These are phyloP conservation scores for Hemicentrotus pulcherrimus DNA, from an alignment of 35 echinoderm and acorn worm species.

Conservation along the genomic window DNA sequence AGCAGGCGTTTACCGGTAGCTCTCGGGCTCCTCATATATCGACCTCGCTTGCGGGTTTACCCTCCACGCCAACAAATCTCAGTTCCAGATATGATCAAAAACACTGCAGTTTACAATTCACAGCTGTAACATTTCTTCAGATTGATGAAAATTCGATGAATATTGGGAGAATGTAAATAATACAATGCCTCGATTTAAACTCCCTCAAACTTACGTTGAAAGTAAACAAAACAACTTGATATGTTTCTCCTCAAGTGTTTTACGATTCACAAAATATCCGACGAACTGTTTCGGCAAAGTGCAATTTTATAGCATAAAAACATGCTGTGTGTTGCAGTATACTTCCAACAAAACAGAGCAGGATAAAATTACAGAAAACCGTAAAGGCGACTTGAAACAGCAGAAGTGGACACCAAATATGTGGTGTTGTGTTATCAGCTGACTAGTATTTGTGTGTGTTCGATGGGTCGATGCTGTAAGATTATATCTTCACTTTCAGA, in stretches of 20 bases:
- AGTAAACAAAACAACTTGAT: too few species aligned
- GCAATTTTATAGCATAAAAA: neutral
- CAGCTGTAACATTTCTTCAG: constrained; percentile 13
- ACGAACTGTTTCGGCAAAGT: neutral
- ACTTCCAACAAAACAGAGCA: neutral
- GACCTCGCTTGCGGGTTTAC: constrained; percentile 10
- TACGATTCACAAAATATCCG: neutral
- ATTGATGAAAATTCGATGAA: neutral
- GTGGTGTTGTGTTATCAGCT: constrained; percentile 30
- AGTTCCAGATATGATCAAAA: neutral
- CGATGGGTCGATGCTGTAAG: constrained; percentile 15
- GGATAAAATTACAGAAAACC: constrained; percentile 5
- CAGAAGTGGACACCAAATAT: constrained; percentile 17
- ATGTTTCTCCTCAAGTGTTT: neutral
- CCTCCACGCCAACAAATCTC: neutral
- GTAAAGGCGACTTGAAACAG: neutral
- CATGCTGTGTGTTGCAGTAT: neutral
- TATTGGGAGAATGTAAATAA: neutral
- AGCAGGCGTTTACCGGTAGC: constrained; percentile 13
- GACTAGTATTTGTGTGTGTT: constrained; percentile 17
- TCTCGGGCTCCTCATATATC: neutral
- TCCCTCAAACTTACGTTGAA: too few species aligned
- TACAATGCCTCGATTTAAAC: neutral
- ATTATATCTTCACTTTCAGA: constrained; percentile 23
- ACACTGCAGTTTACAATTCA: neutral